Conservation (phyloP, 1,140 invertebrate genomes). For the Tribolium madens region DNA sequence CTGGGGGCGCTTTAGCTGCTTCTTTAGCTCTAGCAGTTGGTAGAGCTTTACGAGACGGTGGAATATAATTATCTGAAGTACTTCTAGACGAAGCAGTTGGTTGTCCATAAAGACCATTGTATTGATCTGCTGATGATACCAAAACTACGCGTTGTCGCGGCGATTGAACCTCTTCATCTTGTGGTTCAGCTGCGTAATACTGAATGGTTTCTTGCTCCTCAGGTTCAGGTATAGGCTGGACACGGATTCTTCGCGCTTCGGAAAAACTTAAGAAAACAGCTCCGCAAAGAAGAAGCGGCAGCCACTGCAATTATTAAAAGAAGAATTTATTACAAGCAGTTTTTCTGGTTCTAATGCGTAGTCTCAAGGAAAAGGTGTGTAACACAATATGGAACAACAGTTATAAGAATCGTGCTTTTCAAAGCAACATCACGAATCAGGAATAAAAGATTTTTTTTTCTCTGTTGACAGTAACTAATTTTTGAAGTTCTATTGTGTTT, state of each 20-base stretch:
- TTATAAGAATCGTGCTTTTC: background rate
- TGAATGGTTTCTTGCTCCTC: constrained; percentile 61
- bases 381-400: background rate
- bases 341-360: background rate
- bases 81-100: constrained; percentile 59
- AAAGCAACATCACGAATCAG: background rate
- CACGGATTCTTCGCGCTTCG: constrained; percentile 61
- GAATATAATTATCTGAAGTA: constrained; percentile 60
- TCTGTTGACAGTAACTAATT: too few relatives aligned
- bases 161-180: constrained; percentile 60
- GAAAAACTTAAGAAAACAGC: constrained; percentile 45
- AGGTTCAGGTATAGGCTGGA: constrained; percentile 59
- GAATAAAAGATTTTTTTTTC: constrained; percentile 5
- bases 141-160: constrained; percentile 58
- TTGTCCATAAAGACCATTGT: constrained; percentile 65
- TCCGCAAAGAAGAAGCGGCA: constrained; percentile 56
- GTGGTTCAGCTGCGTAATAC: constrained; percentile 64
- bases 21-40: constrained; percentile 69
- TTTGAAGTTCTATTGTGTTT: too few relatives aligned
- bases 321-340: constrained; percentile 3
- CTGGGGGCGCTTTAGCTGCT: constrained; percentile 75
- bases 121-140: constrained; percentile 64
- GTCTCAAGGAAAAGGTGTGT: constrained; percentile 8
- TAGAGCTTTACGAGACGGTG: constrained; percentile 55
- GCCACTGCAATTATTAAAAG: constrained; percentile 58